Evolutionary conservation across 2,888 invertebrate genomes (phyloP), one percentile per base, ranked within the genome.

Genomic region (Tolmerus cingulatus): DNA sequence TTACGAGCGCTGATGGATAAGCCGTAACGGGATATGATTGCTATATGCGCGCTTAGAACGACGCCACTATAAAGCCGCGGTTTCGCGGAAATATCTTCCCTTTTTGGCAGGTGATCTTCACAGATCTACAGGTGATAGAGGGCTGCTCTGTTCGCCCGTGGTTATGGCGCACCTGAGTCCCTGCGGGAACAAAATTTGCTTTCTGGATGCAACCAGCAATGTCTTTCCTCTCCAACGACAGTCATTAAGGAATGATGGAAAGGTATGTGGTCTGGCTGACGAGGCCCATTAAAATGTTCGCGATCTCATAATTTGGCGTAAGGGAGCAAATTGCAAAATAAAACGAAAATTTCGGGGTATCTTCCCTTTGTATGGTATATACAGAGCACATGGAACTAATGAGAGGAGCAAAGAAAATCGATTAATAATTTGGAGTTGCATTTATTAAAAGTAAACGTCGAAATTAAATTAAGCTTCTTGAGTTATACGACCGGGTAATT

Each of bases 91-190:
- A 19, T 43, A 27, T 82, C 55, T 82, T 2, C 12, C 40, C 40
- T 40, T 40, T 55, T 66, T 40, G 57, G 23, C 57, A 82, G 66
- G 57, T 82, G 82, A 82, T 57, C 37, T 82, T 82, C 57, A 57
- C 82, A 57, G 57, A 82, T 82, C 57, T 66, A 82, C 57, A 82
- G 82, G 82, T 82, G 82, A 82, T 82, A 82, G n/a, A n/a, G 19
- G 30, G 76, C 76, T 7, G 76, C 27, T 34, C 30, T 3, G 40
- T 0, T 40, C 40, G 76, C 76, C 76, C n/a, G 30, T 23, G 66
- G 51, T 51, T 7, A 79, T 79, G 51, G 8, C 12, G 51, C 79
- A 79, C 79, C 51, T 51, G 79, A 27, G 30, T 23, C 79, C 51
- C 51, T 51, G 14, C 46, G 79, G 79, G 51, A 23, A 37, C 16